A percentile compares a stretch with the other conserved stretches of the same genome.
Conservation (phyloP, 2,113 vertebrate species). For the Carassius carassius region DNA sequence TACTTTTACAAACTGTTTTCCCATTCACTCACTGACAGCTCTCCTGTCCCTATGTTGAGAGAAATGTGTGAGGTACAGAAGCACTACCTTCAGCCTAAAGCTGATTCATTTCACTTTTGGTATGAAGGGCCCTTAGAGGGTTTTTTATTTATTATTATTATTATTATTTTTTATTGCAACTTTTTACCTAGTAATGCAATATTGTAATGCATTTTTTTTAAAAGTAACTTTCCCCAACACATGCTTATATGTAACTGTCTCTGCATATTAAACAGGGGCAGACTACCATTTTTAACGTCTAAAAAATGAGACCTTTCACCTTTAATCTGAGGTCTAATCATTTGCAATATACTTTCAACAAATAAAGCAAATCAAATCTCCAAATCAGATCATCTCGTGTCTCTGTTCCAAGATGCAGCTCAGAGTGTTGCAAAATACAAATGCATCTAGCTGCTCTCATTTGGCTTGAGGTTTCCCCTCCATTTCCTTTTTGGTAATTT, state of each 20-base stretch:
- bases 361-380: constrained; percentile 10
- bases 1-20: not conserved
- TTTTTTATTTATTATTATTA: no score
- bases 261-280: not conserved
- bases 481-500: constrained; percentile 80
- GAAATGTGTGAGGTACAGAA: not conserved
- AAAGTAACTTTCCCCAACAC: not conserved
- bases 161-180: no score
- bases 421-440: constrained; percentile 53
- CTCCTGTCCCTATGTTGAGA: not conserved
- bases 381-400: constrained; percentile 15
- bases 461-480: constrained; percentile 74
- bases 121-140: not conserved
- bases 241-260: not conserved
- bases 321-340: not conserved
- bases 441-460: constrained; percentile 44
- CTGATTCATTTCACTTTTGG: not conserved
- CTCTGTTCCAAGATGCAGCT: constrained; percentile 25
- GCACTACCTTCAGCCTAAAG: not conserved
- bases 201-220: not conserved
- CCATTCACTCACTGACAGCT: no score
- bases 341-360: not conserved
- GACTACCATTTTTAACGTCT: not conserved
- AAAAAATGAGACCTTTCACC: not conserved
- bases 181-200: not conserved